Conservation (phyloP, 2,888 invertebrate genomes). For the Dolichopus griseipennis region DNA sequence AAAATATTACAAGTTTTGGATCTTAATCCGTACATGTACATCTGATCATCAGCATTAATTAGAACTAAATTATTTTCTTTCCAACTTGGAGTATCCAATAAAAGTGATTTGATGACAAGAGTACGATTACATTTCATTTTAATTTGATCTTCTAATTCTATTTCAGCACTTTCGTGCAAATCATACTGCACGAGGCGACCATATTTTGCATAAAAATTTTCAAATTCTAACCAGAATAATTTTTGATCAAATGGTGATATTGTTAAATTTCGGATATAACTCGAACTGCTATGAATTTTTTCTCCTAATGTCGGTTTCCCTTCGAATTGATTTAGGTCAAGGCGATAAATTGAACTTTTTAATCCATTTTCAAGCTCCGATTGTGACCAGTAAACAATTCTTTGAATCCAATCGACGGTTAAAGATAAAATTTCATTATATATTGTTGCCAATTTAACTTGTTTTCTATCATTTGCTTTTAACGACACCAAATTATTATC, state of each 20-base stretch:
- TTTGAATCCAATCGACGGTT: conserved; percentile 79
- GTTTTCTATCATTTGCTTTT: conserved; percentile 22
- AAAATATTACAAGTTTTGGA: conserved; percentile 26
- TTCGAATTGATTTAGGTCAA: conserved; percentile 56
- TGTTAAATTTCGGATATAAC: conserved; percentile 58
- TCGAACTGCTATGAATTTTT: conserved; percentile 49
- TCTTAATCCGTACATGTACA: conserved; percentile 28
- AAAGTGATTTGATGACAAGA: not conserved
- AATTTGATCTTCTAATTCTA: conserved; percentile 12
- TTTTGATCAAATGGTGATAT: conserved; percentile 66
- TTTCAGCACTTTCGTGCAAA: conserved; percentile 12
- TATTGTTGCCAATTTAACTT: conserved; percentile 49
- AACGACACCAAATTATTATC: conserved; percentile 35
- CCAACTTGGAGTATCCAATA: conserved; percentile 18
- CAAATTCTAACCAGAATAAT: conserved; percentile 66
- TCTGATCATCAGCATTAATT: conserved; percentile 8
- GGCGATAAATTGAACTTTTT: conserved; percentile 51
- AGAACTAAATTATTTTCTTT: conserved; percentile 19
- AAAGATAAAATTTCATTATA: conserved; percentile 56
- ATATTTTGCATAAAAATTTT: conserved; percentile 22
- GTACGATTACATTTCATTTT: conserved; percentile 1
- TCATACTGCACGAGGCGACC: conserved; percentile 30
- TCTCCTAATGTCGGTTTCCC: conserved; percentile 46
- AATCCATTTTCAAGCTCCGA: conserved; percentile 39
- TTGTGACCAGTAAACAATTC: conserved; percentile 76